These are phyloP conservation scores for Cebidichthys violaceus DNA, from an alignment of 2,113 vertebrate species.

Conservation along the genomic window DNA sequence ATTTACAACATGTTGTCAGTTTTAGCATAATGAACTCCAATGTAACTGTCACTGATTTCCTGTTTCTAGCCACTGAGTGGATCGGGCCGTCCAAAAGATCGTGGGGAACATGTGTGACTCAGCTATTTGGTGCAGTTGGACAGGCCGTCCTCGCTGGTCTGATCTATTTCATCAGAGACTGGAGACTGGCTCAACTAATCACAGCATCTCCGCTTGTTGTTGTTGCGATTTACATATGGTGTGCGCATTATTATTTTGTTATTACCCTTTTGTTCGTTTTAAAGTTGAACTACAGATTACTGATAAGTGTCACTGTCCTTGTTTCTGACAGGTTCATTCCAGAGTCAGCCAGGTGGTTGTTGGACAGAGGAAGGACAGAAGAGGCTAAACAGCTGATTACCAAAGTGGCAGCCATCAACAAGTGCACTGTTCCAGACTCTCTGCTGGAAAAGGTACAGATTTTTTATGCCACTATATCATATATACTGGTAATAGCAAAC, in stretches of 20 bases:
- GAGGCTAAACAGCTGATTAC: slow-evolving; percentile 83
- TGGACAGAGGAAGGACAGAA: slow-evolving; percentile 76
- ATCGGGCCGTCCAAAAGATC: slow-evolving; percentile 72
- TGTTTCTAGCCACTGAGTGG: slow-evolving; percentile 79
- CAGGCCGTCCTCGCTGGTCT: slow-evolving; percentile 76
- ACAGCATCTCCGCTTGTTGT: slow-evolving; percentile 65
- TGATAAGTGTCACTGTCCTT: background rate
- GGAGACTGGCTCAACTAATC: slow-evolving; percentile 84
- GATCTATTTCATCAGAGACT: slow-evolving; percentile 82
- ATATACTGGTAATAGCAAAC: background rate
- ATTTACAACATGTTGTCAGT: background rate
- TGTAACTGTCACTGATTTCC: background rate
- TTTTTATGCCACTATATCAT: background rate
- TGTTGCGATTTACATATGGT: slow-evolving; percentile 82
- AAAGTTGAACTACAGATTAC: background rate
- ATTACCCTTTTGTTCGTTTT: accelerated
- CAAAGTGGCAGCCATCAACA: slow-evolving; percentile 85
- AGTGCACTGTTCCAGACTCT: slow-evolving; percentile 67
- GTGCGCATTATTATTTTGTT: slow-evolving; percentile 48
- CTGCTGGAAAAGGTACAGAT: slow-evolving; percentile 81
- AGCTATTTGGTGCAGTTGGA: slow-evolving; percentile 60
- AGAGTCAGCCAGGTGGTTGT: slow-evolving; percentile 89
- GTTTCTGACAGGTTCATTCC: slow-evolving; percentile 83
- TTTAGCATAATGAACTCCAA: background rate
- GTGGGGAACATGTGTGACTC: slow-evolving; percentile 67